Base-by-base conservation (phyloP, 2,113 vertebrate species). In the Neomonachus schauinslandi region DNA sequence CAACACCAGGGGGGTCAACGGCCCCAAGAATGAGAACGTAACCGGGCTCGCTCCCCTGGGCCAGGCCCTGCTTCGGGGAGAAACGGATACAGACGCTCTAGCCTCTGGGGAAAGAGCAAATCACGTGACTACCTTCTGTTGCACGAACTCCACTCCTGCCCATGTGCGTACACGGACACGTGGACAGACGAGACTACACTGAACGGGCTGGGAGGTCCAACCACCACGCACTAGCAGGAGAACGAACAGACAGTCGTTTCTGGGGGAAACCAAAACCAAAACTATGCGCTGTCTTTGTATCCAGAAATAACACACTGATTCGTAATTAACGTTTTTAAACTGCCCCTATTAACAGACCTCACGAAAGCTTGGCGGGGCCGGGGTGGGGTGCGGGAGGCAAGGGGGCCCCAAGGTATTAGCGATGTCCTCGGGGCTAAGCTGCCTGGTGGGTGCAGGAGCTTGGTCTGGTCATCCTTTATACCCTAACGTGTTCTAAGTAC, bases 151-250 rank as follows among this genome's bases (percentile, higher is more conserved):
- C 36, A 3, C 3, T 36, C 31, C 77, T 11, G 33, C 42, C 33
- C 1, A 0, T 1, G 0, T 0, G 0, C 5, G 6, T 0, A 0
- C 5, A 2, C 0, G 7, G 24, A n/a, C 11, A 5, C 0, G 0
- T 4, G 7, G 31, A 67, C 14, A n/a, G 65, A n/a, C 28, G 7
- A 4, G 65, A 7, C 65, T 8, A 0, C 65, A 6, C 65, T n/a
- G 16, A 24, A 19, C 26, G 5, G 26, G 72, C 7, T 0, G 12
- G n/a, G 61, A 28, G 4, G 12, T 5, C 0, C 10, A 11, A 4
- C n/a, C 31, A 1, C 4, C 0, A 0, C 15, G 1, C 86, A 1
- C 42, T 15, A 33, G 46, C 0, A 9, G 33, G 36, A 15, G 4
- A 8, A 5, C 49, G 22, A 11, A 16, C 2, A 0, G 33, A 9